These are phyloP conservation scores for Pyrgus malvae DNA, from an alignment of 2,888 invertebrate species.

Conservation along the genomic window DNA sequence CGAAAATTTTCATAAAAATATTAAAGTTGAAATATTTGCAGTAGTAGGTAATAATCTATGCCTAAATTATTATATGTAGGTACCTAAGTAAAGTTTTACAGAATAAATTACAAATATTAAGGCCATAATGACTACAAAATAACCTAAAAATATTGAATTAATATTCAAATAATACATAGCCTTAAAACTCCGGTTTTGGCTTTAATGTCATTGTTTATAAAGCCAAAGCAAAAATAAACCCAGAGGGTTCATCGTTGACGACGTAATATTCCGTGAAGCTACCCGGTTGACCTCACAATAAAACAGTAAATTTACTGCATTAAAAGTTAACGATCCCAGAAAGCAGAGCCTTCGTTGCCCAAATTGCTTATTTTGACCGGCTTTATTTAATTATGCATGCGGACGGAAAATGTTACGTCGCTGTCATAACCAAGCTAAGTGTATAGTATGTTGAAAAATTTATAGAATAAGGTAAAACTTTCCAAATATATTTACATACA, in stretches of 20 bases:
- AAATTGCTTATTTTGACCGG: slow-evolving; percentile 76
- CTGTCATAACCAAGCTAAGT: slow-evolving; percentile 26
- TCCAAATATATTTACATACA: slow-evolving; percentile 18
- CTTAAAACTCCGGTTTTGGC: too few species aligned
- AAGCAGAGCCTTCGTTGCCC: slow-evolving; percentile 67
- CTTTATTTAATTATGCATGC: slow-evolving; percentile 72
- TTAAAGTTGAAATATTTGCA: too few species aligned
- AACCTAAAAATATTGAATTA: too few species aligned
- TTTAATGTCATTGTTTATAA: too few species aligned
- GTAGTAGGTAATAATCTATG: too few species aligned
- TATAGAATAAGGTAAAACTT: slow-evolving; percentile 22
- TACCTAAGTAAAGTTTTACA: too few species aligned
- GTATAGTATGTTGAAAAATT: slow-evolving; percentile 24
- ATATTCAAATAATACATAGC: too few species aligned
- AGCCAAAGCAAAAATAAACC: slow-evolving; percentile 22
- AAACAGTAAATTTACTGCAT: slow-evolving; percentile 39
- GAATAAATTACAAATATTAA: too few species aligned
- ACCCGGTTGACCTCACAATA: slow-evolving; percentile 26
- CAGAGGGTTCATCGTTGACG: slow-evolving; percentile 10
- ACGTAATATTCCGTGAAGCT: slow-evolving; percentile 18
- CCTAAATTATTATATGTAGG: too few species aligned
- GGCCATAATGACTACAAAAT: too few species aligned
- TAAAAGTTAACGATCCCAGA: slow-evolving; percentile 67
- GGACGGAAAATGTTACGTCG: slow-evolving; percentile 34
- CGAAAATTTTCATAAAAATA: too few species aligned